Evolutionary conservation across 2,113 vertebrate species (phyloP), one percentile per base, ranked within the genome.

Genomic region (Odobenus rosmarus): DNA sequence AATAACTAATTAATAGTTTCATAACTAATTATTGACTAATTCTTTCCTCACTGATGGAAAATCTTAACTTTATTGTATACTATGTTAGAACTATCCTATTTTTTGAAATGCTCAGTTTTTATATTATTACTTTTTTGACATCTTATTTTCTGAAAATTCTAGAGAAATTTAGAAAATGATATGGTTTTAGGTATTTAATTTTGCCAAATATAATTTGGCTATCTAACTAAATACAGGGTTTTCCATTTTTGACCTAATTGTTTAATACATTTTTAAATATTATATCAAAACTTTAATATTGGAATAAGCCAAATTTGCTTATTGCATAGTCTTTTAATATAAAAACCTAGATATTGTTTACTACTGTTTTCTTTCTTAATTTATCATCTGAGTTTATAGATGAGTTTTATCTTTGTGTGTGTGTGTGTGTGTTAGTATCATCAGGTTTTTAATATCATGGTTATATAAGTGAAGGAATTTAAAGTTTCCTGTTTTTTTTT

Each of bases 91-190:
- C 9, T 74, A 19, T 24, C 24, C 12, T 74, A 19, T 24, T 31
- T 31, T 92, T 94, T 82, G 21, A 69, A 95, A 82, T 82, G 18
- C 3, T 26, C 39, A 72, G 15, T 62, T 95, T 80, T 84, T 88
- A 77, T 5, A 31, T 84, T 80, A 71, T 84, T 80, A 62, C 61
- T 95, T 31, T 76, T 90, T 64, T 57, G 31, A 42, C 14, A 3
- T 0, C 10, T 82, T 79, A 39, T 72, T 69, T 87, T 55, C n/a
- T 84, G 3, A 71, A 96, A 92, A 72, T 83, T 95, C 7, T 53
- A 69, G 18, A 71, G 82, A 93, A 92, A 76, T 92, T 23, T 77
- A 51, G 33, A 82, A 96, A 96, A 88, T 88, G 79, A 0, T n/a
- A 46, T 77, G 42, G 8, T 85, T 88, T 92, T 79, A 11, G 55